Conservation (phyloP, 2,888 invertebrate species). For the Hyppa rectilinea region DNA sequence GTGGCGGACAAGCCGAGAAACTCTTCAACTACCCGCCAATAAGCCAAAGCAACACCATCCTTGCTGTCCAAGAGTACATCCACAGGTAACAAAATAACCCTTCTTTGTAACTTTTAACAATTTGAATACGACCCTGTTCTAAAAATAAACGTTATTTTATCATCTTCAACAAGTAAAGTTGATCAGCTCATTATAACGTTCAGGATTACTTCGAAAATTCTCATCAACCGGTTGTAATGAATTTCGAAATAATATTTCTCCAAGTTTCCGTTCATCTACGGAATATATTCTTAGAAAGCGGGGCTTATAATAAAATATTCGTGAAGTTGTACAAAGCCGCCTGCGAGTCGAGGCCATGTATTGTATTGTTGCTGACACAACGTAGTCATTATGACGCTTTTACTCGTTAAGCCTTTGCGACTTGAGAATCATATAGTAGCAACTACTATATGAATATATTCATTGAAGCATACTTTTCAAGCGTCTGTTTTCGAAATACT, state of each 20-base stretch:
- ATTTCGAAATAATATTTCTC: conserved; percentile 58
- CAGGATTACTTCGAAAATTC: conserved; percentile 54
- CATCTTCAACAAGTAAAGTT: conserved; percentile 53
- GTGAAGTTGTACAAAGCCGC: conserved; percentile 58
- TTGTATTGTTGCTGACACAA: conserved; percentile 51
- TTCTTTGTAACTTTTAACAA: background rate
- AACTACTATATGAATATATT: no score
- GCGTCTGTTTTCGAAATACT: background rate
- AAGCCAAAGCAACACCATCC: conserved; percentile 90
- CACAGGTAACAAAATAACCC: conserved; percentile 76
- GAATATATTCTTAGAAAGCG: conserved; percentile 28
- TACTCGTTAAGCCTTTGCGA: conserved; percentile 30
- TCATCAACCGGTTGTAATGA: conserved; percentile 55
- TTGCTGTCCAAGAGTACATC: conserved; percentile 86
- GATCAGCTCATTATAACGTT: conserved; percentile 53
- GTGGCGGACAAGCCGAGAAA: conserved; percentile 92
- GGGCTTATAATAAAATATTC: conserved; percentile 66
- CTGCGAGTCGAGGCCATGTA: conserved; percentile 59
- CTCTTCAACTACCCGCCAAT: conserved; percentile 88
- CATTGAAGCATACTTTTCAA: conserved; percentile 3
- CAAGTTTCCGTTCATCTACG: conserved; percentile 44
- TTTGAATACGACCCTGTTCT: background rate
- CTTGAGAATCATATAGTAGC: conserved; percentile 2
- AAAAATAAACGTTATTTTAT: conserved; percentile 27
- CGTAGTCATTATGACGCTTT: conserved; percentile 36